phyloP scores from a whole-genome alignment of 2,888 invertebrate genomes.

The Zhengitettix transpicula region DNA sequence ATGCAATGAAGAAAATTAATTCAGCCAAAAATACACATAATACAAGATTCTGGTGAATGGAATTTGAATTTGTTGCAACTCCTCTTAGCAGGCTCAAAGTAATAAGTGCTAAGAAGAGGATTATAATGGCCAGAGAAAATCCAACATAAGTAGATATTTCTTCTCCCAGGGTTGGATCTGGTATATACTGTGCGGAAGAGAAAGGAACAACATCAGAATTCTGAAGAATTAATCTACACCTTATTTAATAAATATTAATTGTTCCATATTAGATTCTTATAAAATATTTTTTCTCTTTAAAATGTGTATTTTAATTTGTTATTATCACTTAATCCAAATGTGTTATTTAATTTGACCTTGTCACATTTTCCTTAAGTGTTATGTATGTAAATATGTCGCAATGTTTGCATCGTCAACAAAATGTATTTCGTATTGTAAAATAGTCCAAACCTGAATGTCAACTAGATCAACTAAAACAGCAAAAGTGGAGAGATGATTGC shows the following conservation, averaged over 20 bases:
- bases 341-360: neutral
- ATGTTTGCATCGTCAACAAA: too few relatives aligned
- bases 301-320: too few relatives aligned
- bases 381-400: neutral
- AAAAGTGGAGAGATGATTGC: conserved; percentile 79
- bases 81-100: conserved; percentile 71
- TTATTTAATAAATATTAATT: neutral
- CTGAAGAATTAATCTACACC: neutral
- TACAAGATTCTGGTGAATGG: conserved; percentile 86
- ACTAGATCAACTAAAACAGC: conserved; percentile 82
- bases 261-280: neutral
- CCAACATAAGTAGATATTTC: conserved; percentile 81
- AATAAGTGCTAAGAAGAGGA: conserved; percentile 60
- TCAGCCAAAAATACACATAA: conserved; percentile 77
- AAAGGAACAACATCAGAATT: neutral
- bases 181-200: conserved; percentile 44
- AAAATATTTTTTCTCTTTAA: too few relatives aligned
- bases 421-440: neutral
- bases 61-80: conserved; percentile 75
- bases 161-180: conserved; percentile 71
- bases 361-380: neutral
- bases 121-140: conserved; percentile 65
- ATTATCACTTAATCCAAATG: too few relatives aligned
- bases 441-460: conserved; percentile 53
- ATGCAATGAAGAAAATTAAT: conserved; percentile 67